phyloP scores from a whole-genome alignment of 2,888 invertebrate genomes.

The Poecilobothrus nobilitatus region DNA sequence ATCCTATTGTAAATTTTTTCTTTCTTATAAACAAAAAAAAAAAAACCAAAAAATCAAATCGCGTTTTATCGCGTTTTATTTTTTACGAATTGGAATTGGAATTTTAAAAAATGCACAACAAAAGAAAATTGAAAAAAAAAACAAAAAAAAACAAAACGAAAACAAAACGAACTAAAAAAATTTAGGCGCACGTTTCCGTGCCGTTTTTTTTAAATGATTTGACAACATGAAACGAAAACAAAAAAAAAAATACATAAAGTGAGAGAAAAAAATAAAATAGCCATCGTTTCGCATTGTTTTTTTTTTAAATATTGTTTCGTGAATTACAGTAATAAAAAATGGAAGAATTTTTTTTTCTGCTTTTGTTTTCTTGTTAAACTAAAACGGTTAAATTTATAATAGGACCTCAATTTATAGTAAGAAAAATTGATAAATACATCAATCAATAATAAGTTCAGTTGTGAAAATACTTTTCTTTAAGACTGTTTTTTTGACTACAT shows the following conservation, averaged over 20 bases:
- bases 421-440: not conserved
- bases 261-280: too few relatives aligned
- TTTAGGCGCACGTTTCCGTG: constrained; percentile 2
- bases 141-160: too few relatives aligned
- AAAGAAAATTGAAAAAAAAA: too few relatives aligned
- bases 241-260: not conserved
- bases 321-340: not conserved
- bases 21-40: not conserved
- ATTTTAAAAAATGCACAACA: too few relatives aligned
- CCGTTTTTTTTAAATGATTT: not conserved
- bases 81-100: too few relatives aligned
- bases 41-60: too few relatives aligned
- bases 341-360: not conserved
- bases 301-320: not conserved
- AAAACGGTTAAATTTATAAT: not conserved
- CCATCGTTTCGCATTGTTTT: not conserved
- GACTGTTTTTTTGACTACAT: not conserved
- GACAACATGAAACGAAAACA: not conserved
- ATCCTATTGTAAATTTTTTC: not conserved
- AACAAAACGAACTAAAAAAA: too few relatives aligned
- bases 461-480: not conserved
- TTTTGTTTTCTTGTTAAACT: not conserved
- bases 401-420: not conserved
- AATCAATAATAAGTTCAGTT: not conserved
- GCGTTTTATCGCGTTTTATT: too few relatives aligned